Evolutionary conservation across 2,113 vertebrate genomes (phyloP), one percentile per base, ranked within the genome.

Genomic region (Rhea americana): DNA sequence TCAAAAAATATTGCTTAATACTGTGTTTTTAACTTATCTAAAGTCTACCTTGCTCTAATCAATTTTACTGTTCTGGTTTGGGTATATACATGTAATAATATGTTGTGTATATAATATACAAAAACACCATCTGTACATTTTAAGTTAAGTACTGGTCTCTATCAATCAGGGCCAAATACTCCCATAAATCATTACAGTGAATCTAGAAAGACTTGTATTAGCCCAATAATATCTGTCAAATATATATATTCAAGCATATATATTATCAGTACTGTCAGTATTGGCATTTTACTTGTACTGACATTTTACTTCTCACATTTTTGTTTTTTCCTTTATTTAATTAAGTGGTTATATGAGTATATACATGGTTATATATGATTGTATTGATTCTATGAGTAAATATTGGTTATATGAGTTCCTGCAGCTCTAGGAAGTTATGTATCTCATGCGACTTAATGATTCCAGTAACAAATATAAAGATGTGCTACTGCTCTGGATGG

Each of bases 381-480:
- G 32, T 58, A 58, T 58, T 32, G 30, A 30, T 58, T 58, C 32
- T 28, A 28, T 32, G 55, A 18, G 16, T 58, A 32, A 32, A 58
- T 94, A 80, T 74, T 85, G 85, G 21, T 77, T 77, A 7, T 70
- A 18, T 74, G 50, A 63, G 14, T 73, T 48, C 47, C 26, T 56
- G 48, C 22, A 80, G 67, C 55, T 91, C 48, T 71, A 81, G 47
- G 30, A 93, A 73, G 45, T 70, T 89, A 78, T 62, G n/a, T 62
- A 10, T 71, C 9, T 85, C 20, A 55, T 91, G n/a, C n/a, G 87
- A 76, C 41, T 77, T 93, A 77, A 87, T 77, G 82, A 82, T 43
- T 87, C n/a, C 37, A 87, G 35, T 24, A 76, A 75, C 5, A 32
- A 82, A 50, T 62, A 66, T 78, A 72, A 86, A 11, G 11, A 83